These are phyloP conservation scores for human (Homo sapiens) DNA, from an alignment of 2,113 vertebrate genomes.

Conservation along the genomic window GRCh38 chr20:9978001-9978500, in stretches of 20 bases:
- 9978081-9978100: not conserved
- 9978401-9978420: not conserved
- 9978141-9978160: not conserved
- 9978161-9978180: not conserved
- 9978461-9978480: not conserved
- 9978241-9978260: not conserved
- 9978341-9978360: not conserved
- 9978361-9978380: not conserved
- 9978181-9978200: not conserved
- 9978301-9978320: not conserved
- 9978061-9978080: not conserved
- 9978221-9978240: not conserved
- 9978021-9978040: not conserved
- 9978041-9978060: not conserved
- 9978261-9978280: not conserved
- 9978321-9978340: not conserved
- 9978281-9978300: not conserved
- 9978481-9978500: not conserved
- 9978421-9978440: not conserved
- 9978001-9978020: not conserved
- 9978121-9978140: not conserved
- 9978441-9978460: not conserved
- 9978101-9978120: not conserved
- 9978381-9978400: not conserved
- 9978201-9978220: slow-evolving; percentile 32